phyloP scores from a whole-genome alignment of 2,888 invertebrate species.

The Chymomyza procnemis region DNA sequence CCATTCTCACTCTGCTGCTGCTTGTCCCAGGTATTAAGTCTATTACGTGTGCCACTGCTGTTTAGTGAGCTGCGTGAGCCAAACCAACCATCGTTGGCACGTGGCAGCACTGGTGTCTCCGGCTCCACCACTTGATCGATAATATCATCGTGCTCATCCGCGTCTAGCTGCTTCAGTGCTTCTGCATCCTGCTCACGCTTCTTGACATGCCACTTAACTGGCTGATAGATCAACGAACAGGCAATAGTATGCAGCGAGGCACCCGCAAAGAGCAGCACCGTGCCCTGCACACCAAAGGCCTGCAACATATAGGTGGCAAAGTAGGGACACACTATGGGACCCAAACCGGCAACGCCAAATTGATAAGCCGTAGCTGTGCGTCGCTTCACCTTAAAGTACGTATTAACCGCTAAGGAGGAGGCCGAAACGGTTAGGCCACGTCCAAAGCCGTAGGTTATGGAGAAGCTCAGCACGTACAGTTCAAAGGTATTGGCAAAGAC shows the following conservation, averaged over 20 bases:
- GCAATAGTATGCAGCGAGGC: conserved; percentile 84
- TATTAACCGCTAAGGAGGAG: conserved; percentile 85
- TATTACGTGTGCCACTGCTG: conserved; percentile 55
- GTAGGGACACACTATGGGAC: conserved; percentile 86
- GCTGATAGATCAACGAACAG: conserved; percentile 84
- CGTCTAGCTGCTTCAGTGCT: conserved; percentile 59
- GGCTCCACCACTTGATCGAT: conserved; percentile 83
- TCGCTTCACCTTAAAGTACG: conserved; percentile 85
- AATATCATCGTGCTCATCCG: conserved; percentile 81
- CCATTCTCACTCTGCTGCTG: conserved; percentile 39
- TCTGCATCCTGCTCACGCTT: conserved; percentile 75
- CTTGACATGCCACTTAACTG: conserved; percentile 86
- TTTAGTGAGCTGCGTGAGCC: conserved; percentile 73
- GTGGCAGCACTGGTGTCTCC: conserved; percentile 83
- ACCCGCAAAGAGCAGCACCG: conserved; percentile 83
- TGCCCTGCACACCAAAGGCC: conserved; percentile 83
- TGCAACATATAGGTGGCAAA: conserved; percentile 83
- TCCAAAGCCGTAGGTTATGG: conserved; percentile 78
- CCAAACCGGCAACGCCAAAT: conserved; percentile 86
- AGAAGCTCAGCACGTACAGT: conserved; percentile 80
- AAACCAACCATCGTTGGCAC: conserved; percentile 77
- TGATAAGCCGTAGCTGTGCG: conserved; percentile 85
- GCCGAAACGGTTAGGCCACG: conserved; percentile 84
- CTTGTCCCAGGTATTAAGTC: conserved; percentile 61
- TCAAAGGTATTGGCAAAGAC: conserved; percentile 83